phyloP scores from a whole-genome alignment of 2,888 invertebrate species.

The Lottia gigantea region DNA sequence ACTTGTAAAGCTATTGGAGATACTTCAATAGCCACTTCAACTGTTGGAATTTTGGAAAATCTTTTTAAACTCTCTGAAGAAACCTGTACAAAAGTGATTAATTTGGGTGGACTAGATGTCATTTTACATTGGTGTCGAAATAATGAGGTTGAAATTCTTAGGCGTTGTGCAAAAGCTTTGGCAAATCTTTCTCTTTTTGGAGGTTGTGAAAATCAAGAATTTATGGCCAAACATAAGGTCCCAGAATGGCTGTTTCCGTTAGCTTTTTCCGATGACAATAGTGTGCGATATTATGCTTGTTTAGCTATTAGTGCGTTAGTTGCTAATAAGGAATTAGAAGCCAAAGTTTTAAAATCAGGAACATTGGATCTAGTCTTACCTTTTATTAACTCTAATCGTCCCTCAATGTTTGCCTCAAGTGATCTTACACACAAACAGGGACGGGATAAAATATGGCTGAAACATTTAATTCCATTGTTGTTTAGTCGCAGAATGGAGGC shows the following conservation, averaged over 20 bases:
- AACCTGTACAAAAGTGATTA: conserved; percentile 92
- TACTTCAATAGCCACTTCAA: conserved; percentile 69
- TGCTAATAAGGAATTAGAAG: conserved; percentile 97
- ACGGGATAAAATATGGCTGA: conserved; percentile 94
- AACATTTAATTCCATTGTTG: conserved; percentile 90
- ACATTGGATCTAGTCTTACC: conserved; percentile 96
- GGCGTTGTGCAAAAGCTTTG: conserved; percentile 96
- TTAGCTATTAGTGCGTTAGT: conserved; percentile 95
- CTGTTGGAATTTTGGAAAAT: conserved; percentile 67
- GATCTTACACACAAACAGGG: conserved; percentile 90
- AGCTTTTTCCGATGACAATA: conserved; percentile 96
- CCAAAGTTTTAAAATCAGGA: conserved; percentile 94
- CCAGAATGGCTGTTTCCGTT: conserved; percentile 94
- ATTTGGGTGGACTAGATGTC: conserved; percentile 90
- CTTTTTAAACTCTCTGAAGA: conserved; percentile 96
- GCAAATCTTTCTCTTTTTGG: conserved; percentile 97
- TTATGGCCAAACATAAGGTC: conserved; percentile 86
- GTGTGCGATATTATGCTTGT: conserved; percentile 88
- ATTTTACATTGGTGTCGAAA: conserved; percentile 94
- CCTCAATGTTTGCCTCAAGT: conserved; percentile 87
- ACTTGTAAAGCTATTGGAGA: conserved; percentile 90
- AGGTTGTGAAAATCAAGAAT: conserved; percentile 95
- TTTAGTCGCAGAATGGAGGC: conserved; percentile 96
- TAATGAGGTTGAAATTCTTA: conserved; percentile 86
- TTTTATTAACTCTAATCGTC: conserved; percentile 93